Base-by-base conservation (phyloP, 2,113 vertebrate genomes). In the Oreochromis tanganicae region DNA sequence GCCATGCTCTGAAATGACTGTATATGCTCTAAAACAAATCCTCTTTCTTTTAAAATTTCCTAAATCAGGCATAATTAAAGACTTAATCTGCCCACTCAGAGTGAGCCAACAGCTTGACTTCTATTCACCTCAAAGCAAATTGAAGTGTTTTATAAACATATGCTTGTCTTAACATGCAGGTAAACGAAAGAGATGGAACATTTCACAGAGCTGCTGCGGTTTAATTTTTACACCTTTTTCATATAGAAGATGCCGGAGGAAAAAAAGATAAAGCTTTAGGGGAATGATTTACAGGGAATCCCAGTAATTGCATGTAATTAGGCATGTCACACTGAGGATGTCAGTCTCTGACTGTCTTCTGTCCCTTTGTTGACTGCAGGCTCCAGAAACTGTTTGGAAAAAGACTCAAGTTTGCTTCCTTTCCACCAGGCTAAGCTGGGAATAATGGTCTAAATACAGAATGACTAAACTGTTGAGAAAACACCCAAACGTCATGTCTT, bases 261-360 rank as follows among this genome's bases (percentile, higher is more conserved):
- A 91, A 95, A 88, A 88, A 92, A 52, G 27, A 85, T 61, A 86
- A 92, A 91, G 80, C 93, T 91, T 93, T 94, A 94, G 79, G 86
- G 87, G 91, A 91, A 91, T 91, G 86, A 93, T 95, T 97, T 95
- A 89, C 92, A 91, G 94, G 86, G 93, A 94, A 92, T 96, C 94
- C 93, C 93, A 89, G 41, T 95, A 96, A 97, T 96, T 93, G 92
- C 86, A 85, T 82, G 90, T 95, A 95, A 96, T 96, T 93, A 88
- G 24, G 92, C 89, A 36, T 90, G 93, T 90, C 92, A 81, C 90
- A 87, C 75, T 32, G 48, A 88, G 87, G 61, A 94, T 94, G 84
- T 87, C 90, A 88, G 87, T 90, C 85, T 66, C 56, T 87, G 85
- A 82, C 89, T 83, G 82, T 89, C 81, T 88, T 78, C 80, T 85